These are phyloP conservation scores for Alloscopus bannaensis DNA, from an alignment of 2,888 invertebrate genomes.

Conservation along the genomic window DNA sequence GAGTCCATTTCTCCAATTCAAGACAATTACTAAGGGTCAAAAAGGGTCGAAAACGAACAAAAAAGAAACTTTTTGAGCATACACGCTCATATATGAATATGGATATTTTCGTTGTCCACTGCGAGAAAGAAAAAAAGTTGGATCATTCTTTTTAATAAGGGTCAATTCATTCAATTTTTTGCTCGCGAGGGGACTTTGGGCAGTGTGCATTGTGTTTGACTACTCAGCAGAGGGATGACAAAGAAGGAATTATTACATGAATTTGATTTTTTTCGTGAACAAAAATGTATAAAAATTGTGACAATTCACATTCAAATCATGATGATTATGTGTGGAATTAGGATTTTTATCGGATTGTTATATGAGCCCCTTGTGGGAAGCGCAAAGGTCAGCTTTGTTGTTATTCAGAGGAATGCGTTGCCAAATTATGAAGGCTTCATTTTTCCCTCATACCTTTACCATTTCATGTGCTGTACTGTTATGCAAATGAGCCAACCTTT, in stretches of 20 bases:
- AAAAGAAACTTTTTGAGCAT: conserved; percentile 23
- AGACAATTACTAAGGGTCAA: conserved; percentile 47
- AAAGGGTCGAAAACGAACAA: conserved; percentile 21
- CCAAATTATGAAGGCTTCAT: conserved; percentile 39
- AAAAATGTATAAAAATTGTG: conserved; percentile 31
- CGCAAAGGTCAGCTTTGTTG: conserved; percentile 66
- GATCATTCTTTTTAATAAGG: conserved; percentile 52
- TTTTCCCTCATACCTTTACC: conserved; percentile 9
- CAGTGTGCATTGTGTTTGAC: conserved; percentile 11
- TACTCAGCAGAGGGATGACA: conserved; percentile 9
- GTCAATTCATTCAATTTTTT: conserved; percentile 44
- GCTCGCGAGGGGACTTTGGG: conserved; percentile 19
- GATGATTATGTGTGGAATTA: conserved; percentile 34
- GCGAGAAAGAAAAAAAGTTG: conserved; percentile 19
- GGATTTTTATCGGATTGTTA: conserved; percentile 21
- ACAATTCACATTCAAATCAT: conserved; percentile 34
- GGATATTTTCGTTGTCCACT: conserved; percentile 29
- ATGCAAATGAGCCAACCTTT: conserved; percentile 9
- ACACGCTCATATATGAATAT: no score
- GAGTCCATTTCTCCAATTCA: conserved; percentile 27
- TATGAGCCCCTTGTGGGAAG: conserved; percentile 51
- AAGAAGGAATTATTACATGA: background rate
- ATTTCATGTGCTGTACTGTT: conserved; percentile 24
- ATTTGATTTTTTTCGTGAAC: background rate
- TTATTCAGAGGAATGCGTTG: conserved; percentile 47